phyloP scores from a whole-genome alignment of 2,113 vertebrate genomes.

The Myotis lucifugus region DNA sequence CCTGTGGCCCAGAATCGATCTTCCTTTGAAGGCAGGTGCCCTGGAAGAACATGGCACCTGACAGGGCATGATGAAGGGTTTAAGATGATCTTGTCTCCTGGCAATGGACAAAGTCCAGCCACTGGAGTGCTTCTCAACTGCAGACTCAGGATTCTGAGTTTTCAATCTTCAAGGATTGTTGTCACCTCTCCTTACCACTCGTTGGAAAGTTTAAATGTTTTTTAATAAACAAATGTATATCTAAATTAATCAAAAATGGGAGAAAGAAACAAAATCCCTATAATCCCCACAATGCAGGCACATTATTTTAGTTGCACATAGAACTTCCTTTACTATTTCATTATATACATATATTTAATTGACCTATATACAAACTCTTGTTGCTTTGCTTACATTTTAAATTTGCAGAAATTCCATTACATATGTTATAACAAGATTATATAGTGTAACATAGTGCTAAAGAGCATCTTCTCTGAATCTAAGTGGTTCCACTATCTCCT shows the following conservation, averaged over 20 bases:
- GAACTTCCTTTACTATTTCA: not conserved
- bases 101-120: slow-evolving; percentile 36
- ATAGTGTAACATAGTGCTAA: not conserved
- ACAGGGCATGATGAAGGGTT: slow-evolving; percentile 32
- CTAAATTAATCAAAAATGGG: not conserved
- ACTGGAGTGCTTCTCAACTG: not conserved
- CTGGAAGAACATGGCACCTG: slow-evolving; percentile 4
- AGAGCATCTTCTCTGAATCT: not conserved
- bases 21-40: slow-evolving; percentile 48
- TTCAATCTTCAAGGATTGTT: not conserved
- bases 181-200: not conserved
- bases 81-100: slow-evolving; percentile 43
- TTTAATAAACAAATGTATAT: not conserved
- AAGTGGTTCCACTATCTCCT: not conserved
- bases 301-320: not conserved
- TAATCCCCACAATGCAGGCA: rapidly evolving
- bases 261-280: not conserved
- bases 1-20: slow-evolving; percentile 35
- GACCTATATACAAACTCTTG: not conserved
- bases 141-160: not conserved
- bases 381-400: not conserved
- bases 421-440: not conserved
- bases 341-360: not conserved
- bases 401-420: not conserved
- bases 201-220: not conserved